Evolutionary conservation across 1,140 invertebrate genomes (phyloP), one percentile per base, ranked within the genome.

Genomic region (Oncopeltus fasciatus): DNA sequence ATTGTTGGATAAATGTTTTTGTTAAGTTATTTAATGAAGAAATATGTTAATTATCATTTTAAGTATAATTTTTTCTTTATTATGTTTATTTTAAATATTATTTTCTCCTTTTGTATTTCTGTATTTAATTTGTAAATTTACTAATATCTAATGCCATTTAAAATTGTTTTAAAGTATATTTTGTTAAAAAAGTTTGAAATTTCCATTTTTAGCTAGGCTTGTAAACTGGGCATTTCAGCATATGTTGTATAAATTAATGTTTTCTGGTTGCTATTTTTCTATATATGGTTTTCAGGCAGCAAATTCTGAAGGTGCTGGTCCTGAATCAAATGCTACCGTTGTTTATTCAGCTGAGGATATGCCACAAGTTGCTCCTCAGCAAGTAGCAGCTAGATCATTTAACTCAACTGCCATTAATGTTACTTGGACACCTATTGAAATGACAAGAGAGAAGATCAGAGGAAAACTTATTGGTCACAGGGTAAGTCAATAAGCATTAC

Each of bases 261-360:
- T 11, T 11, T 43, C 38, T 11, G 38, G 11, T 43, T 43, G 31
- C 5, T 38, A 14, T 38, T 38, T 53, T 59, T 62, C n/a, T 59
- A 21, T 65, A 59, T 66, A 27, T 26, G 56, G 31, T 33, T 62
- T 66, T 26, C 82, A 90, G 74, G 82, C 88, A 0, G 81, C 85
- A 31, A 98, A 98, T 72, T 80, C 82, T 20, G 72, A 87, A 14
- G 93, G 93, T 8, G 73, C 74, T 20, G 94, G 95, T 1, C 92
- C 92, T 0, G 81, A 86, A 57, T 93, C 91, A 60, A 78, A 85
- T 20, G 75, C 85, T 1, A 80, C 80, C 0, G 79, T 81, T 0
- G 85, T 97, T 62, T 94, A 85, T 71, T 95, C 92, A 26, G 93
- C 95, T 3, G 94, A 98, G 77, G 90, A 93, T 71, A 94, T 95